Conservation (phyloP, 2,797 vertebrate genomes). For the Urocyon cinereoargenteus region DNA sequence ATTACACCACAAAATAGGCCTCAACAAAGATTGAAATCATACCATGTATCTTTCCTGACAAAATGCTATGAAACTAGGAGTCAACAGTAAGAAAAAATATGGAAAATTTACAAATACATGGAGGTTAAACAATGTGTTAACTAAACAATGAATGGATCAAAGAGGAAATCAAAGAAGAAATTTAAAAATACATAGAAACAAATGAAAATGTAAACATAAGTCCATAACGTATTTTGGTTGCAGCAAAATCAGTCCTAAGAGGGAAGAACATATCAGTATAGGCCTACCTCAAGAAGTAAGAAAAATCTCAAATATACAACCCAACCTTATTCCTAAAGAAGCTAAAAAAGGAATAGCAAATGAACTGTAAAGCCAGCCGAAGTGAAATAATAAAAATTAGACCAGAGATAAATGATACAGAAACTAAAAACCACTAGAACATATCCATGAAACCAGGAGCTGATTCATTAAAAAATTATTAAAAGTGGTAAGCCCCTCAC, state of each 20-base stretch:
- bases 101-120: not conserved
- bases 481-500: not conserved
- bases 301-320: not conserved
- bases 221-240: not conserved
- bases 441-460: not conserved
- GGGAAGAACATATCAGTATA: not conserved
- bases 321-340: not conserved
- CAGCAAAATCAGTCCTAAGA: not conserved
- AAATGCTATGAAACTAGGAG: not conserved
- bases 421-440: not conserved
- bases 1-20: not conserved
- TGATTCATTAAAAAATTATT: not conserved
- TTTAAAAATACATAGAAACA: not conserved
- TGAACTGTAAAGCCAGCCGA: not conserved
- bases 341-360: not conserved
- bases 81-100: not conserved
- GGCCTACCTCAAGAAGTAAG: not conserved
- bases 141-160: not conserved
- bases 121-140: not conserved
- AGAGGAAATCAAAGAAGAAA: not conserved
- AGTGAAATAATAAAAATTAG: not conserved
- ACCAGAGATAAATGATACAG: not conserved
- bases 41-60: not conserved
- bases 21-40: not conserved
- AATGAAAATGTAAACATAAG: not conserved